phyloP scores from a whole-genome alignment of 2,113 vertebrate species.

The Ovis aries region ARS-UI_Ramb_v3.0 NC_056063.1:80792501-80793000 shows the following conservation, averaged over 20 bases:
- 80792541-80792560: not conserved
- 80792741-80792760: not conserved
- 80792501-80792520: not conserved
- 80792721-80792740: not conserved
- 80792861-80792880: accelerated
- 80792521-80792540: not conserved
- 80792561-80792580: not conserved
- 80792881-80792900: not conserved
- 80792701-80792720: not conserved
- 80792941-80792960: not conserved
- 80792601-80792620: not conserved
- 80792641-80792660: not conserved
- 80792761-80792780: not conserved
- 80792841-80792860: not conserved
- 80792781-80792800: not conserved
- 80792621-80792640: not conserved
- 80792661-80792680: not conserved
- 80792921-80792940: not conserved
- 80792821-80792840: not conserved
- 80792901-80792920: not conserved
- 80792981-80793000: not conserved
- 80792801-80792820: not conserved
- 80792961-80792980: not conserved
- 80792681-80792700: not conserved
- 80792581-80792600: not conserved